Conservation (phyloP, 2,888 invertebrate species). For the Melinaea menophilus region DNA sequence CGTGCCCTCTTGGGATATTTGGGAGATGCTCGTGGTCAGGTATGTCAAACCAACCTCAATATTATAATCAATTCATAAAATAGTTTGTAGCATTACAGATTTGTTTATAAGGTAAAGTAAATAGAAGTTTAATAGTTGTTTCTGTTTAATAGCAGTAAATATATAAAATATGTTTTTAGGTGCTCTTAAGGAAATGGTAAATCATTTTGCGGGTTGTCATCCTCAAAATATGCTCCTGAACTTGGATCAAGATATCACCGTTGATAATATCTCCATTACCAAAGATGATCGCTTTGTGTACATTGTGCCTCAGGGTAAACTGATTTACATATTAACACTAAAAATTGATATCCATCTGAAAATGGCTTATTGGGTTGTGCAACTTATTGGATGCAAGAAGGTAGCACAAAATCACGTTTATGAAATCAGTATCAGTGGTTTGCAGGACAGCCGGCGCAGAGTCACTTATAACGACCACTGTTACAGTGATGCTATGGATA, state of each 20-base stretch:
- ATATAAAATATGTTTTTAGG: slow-evolving; percentile 40
- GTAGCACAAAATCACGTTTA: slow-evolving; percentile 58
- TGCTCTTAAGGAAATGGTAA: slow-evolving; percentile 54
- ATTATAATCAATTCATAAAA: not conserved
- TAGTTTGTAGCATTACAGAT: not conserved
- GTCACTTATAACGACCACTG: slow-evolving; percentile 60
- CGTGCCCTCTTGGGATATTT: slow-evolving; percentile 63
- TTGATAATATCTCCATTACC: slow-evolving; percentile 26
- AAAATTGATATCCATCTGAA: slow-evolving; percentile 49
- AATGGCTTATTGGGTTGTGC: slow-evolving; percentile 61
- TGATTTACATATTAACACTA: slow-evolving; percentile 59
- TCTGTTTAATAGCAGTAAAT: too few relatives aligned
- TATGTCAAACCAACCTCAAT: slow-evolving; percentile 34
- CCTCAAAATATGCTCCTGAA: slow-evolving; percentile 46
- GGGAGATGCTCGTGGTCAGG: slow-evolving; percentile 69
- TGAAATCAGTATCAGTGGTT: slow-evolving; percentile 60
- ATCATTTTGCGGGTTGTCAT: slow-evolving; percentile 64
- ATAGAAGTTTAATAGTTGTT: not conserved
- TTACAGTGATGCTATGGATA: slow-evolving; percentile 57
- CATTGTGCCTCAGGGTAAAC: slow-evolving; percentile 50
- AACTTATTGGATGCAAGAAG: slow-evolving; percentile 60
- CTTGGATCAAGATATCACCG: slow-evolving; percentile 52
- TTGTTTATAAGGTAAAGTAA: not conserved
- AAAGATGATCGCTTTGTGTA: slow-evolving; percentile 55
- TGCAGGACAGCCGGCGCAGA: slow-evolving; percentile 53